Percentiles rank a stretch among this genome's conserved stretches.
Evolutionary conservation across 2,113 vertebrate species (phyloP).

Genomic region (Hippocampus guttulatus): DNA sequence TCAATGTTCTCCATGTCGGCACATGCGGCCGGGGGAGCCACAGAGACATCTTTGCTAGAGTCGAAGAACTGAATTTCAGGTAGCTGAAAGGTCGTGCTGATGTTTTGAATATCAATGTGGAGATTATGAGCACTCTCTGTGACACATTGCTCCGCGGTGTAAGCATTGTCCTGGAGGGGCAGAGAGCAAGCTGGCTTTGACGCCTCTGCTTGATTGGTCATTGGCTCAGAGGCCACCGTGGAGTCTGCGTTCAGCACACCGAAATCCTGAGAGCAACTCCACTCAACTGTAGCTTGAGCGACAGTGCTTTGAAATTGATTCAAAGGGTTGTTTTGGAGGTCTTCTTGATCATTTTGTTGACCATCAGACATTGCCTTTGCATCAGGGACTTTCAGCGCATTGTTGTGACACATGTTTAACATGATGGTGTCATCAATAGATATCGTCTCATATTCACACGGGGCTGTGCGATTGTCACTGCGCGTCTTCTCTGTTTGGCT

Average conservation of each 20-base stretch:
- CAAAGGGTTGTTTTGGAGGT: slow-evolving; percentile 49
- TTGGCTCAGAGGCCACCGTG: slow-evolving; percentile 49
- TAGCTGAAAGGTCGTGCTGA: slow-evolving; percentile 76
- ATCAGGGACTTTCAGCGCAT: slow-evolving; percentile 53
- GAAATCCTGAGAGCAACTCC: slow-evolving; percentile 67
- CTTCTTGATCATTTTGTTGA: slow-evolving; percentile 19
- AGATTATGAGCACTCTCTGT: slow-evolving; percentile 59
- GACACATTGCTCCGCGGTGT: slow-evolving; percentile 30
- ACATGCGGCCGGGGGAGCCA: slow-evolving; percentile 28
- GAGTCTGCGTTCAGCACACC: slow-evolving; percentile 43
- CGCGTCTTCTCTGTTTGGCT: slow-evolving; percentile 67
- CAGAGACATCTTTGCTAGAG: slow-evolving; percentile 64
- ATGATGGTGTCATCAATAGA: slow-evolving; percentile 79
- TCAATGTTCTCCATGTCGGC: slow-evolving; percentile 33
- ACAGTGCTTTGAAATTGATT: slow-evolving; percentile 62
- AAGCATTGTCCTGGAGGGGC: background rate
- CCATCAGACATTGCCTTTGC: slow-evolving; percentile 31
- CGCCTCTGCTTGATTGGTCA: slow-evolving; percentile 58
- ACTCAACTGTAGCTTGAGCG: slow-evolving; percentile 54
- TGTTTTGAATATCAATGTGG: slow-evolving; percentile 74
- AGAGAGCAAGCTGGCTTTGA: slow-evolving; percentile 42
- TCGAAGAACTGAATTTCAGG: slow-evolving; percentile 77
- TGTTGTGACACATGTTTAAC: slow-evolving; percentile 79
- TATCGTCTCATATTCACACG: slow-evolving; percentile 77
- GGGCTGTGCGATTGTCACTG: slow-evolving; percentile 67